Percentiles rank a stretch among this genome's conserved stretches.
These are phyloP conservation scores for Muraenolepis orangiensis DNA, from an alignment of 2,797 vertebrate genomes.

Conservation along the genomic window DNA sequence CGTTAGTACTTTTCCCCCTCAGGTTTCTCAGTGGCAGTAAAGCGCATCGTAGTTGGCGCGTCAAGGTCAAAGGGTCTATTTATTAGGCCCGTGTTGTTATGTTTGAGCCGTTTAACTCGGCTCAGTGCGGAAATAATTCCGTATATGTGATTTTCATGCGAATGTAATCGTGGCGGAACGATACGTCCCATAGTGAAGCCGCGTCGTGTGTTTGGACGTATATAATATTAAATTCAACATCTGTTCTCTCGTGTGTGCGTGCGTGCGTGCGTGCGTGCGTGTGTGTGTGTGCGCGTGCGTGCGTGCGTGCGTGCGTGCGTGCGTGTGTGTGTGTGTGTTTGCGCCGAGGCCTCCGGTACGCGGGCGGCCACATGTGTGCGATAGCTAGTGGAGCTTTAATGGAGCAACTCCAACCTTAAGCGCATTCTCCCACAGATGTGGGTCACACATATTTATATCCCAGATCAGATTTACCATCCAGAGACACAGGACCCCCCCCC, in stretches of 20 bases:
- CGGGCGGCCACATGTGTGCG: background rate
- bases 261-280: background rate
- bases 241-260: background rate
- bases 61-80: background rate
- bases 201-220: background rate
- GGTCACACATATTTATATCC: conserved; percentile 57
- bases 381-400: background rate
- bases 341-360: background rate
- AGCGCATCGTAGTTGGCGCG: background rate
- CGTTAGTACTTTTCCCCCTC: background rate
- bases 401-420: background rate
- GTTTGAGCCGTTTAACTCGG: background rate
- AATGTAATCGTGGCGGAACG: background rate
- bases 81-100: background rate
- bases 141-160: background rate
- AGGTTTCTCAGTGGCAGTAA: background rate
- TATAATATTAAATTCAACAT: background rate
- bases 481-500: conserved; percentile 19
- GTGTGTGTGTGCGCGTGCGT: background rate
- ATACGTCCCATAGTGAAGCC: background rate
- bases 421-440: conserved; percentile 29
- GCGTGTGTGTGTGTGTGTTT: background rate
- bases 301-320: background rate
- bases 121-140: background rate
- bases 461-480: conserved; percentile 44